Evolutionary conservation across 2,888 invertebrate genomes (phyloP).

Genomic region (Cerceris rybyensis): DNA sequence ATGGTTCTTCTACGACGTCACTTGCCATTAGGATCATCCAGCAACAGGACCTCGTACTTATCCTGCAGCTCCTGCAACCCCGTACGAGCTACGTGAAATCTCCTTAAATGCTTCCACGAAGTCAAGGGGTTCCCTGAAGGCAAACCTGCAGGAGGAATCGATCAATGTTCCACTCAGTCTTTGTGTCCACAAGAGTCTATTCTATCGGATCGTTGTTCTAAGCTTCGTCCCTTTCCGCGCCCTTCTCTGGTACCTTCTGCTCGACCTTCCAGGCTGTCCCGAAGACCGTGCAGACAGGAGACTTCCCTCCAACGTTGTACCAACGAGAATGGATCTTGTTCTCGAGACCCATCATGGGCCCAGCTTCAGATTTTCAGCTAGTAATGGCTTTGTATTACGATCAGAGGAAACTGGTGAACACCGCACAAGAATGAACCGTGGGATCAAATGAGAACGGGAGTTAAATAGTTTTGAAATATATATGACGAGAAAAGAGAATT

Average conservation of each 20-base stretch:
- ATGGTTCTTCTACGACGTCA: constrained; percentile 11
- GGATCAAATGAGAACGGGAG: not conserved
- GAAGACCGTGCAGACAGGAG: not conserved
- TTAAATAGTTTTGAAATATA: not conserved
- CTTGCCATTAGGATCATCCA: constrained; percentile 3
- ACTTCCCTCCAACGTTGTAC: constrained; percentile 13
- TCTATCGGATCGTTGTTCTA: constrained; percentile 38
- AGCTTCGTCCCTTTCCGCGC: constrained; percentile 15
- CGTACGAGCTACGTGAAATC: constrained; percentile 17
- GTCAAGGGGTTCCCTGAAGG: constrained; percentile 33
- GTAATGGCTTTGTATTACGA: constrained; percentile 12
- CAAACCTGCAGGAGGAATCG: constrained; percentile 40
- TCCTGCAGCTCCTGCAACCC: constrained; percentile 18
- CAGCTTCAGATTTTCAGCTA: constrained; percentile 28
- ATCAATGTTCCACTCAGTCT: constrained; percentile 41
- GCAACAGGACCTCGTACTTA: constrained; percentile 20
- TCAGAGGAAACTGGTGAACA: not conserved
- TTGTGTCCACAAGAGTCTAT: constrained; percentile 42
- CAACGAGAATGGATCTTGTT: constrained; percentile 32
- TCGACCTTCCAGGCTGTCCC: not conserved
- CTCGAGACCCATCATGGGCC: constrained; percentile 33
- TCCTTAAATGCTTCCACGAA: constrained; percentile 27
- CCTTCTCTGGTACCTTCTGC: not conserved
- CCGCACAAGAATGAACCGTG: not conserved
- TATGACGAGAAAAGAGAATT: not conserved